A percentile compares a stretch with the other conserved stretches of the same genome.
phyloP scores from a whole-genome alignment of 53 echinoderm and acorn worm species.

The Zoroaster sp. region DNA sequence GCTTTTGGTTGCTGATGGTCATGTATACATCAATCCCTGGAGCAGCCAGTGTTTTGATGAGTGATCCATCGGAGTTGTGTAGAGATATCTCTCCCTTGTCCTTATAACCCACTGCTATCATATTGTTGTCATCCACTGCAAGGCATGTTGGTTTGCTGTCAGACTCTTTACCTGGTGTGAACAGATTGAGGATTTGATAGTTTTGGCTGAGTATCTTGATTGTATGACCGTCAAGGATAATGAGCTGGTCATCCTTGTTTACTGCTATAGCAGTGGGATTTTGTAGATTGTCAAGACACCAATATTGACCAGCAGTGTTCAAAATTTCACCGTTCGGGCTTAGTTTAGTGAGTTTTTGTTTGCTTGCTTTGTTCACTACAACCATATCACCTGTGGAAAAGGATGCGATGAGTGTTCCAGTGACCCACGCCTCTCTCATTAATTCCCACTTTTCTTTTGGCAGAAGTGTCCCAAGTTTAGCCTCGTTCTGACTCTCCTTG shows the following conservation, averaged over 20 bases:
- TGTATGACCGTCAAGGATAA: neutral
- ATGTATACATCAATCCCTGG: neutral
- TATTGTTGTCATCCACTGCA: conserved; percentile 38
- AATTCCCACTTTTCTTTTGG: too few relatives aligned
- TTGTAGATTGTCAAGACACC: neutral
- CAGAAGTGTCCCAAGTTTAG: neutral
- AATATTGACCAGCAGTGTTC: neutral
- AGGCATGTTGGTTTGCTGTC: conserved; percentile 7
- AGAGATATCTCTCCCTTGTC: conserved; percentile 10
- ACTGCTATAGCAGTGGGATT: neutral
- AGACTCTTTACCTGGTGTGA: neutral
- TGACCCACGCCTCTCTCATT: neutral
- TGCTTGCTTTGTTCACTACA: neutral
- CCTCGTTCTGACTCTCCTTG: neutral
- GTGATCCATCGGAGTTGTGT: conserved; percentile 23
- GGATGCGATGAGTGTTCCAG: neutral
- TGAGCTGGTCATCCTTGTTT: neutral
- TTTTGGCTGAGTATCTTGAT: neutral
- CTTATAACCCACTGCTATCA: conserved; percentile 23
- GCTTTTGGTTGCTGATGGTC: neutral
- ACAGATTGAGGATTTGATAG: neutral
- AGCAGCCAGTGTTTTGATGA: conserved; percentile 36
- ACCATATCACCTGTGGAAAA: neutral
- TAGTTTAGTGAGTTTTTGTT: too few relatives aligned
- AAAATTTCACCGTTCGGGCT: neutral